Percentiles rank a stretch among this genome's conserved stretches.
Conservation (phyloP, 2,888 invertebrate species). For the Diloba caeruleocephala region DNA sequence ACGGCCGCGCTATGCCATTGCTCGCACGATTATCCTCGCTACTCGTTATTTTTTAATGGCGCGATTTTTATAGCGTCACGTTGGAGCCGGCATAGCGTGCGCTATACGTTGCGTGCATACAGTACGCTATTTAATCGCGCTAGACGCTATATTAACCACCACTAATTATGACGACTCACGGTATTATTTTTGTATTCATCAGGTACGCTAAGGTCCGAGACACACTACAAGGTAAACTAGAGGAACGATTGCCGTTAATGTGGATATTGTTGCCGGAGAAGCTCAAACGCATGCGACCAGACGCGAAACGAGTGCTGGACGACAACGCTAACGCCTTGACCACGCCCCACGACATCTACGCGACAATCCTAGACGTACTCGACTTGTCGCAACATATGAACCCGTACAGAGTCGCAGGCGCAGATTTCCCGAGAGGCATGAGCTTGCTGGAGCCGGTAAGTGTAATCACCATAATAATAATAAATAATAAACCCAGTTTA, state of each 20-base stretch:
- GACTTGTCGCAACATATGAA: constrained; percentile 77
- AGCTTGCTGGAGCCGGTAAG: constrained; percentile 90
- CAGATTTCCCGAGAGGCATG: constrained; percentile 88
- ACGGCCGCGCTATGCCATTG: too few species aligned
- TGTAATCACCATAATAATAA: constrained; percentile 4
- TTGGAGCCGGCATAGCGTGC: too few species aligned
- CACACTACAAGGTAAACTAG: constrained; percentile 97
- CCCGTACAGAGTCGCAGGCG: constrained; percentile 78
- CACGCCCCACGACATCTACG: constrained; percentile 97
- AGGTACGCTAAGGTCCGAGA: constrained; percentile 95
- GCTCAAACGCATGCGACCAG: constrained; percentile 90
- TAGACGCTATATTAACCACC: too few species aligned
- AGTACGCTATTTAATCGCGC: too few species aligned
- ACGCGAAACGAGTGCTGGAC: constrained; percentile 89
- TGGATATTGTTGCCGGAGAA: constrained; percentile 93
- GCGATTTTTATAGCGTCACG: too few species aligned
- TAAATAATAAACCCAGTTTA: too few species aligned
- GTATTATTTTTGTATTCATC: neutral
- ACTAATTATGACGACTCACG: too few species aligned
- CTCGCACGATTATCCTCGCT: too few species aligned
- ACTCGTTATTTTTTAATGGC: too few species aligned
- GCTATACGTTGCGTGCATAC: too few species aligned
- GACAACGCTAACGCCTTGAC: constrained; percentile 92
- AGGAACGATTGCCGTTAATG: constrained; percentile 97
- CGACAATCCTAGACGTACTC: constrained; percentile 90